These are phyloP conservation scores for Vanessa tameamea DNA, from an alignment of 1,140 invertebrate genomes.

Conservation along the genomic window DNA sequence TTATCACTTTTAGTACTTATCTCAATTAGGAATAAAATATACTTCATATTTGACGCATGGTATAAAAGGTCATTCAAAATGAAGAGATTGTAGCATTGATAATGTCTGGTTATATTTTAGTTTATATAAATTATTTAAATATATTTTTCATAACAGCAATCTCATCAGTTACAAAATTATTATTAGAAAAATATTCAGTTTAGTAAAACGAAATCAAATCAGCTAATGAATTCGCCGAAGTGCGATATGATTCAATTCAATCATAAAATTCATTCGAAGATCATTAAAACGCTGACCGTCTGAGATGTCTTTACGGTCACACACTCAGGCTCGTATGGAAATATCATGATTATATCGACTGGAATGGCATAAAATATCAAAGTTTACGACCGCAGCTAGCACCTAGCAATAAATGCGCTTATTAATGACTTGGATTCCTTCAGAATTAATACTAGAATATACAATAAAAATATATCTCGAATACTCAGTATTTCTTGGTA, in stretches of 20 bases:
- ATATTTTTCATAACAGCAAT: too few species aligned
- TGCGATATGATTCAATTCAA: neutral
- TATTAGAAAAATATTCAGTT: too few species aligned
- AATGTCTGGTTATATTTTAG: too few species aligned
- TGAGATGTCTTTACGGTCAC: conserved; percentile 32
- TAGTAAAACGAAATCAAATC: neutral
- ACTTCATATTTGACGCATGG: too few species aligned
- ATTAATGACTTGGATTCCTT: conserved; percentile 45
- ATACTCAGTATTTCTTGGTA: conserved; percentile 2
- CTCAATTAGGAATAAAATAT: too few species aligned
- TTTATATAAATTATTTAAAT: too few species aligned
- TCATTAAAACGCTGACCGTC: conserved; percentile 10
- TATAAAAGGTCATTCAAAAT: too few species aligned
- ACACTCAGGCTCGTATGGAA: conserved; percentile 36
- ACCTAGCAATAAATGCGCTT: conserved; percentile 52
- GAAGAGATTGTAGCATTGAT: too few species aligned
- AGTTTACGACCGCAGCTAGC: conserved; percentile 45
- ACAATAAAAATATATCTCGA: conserved; percentile 22
- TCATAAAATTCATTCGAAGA: conserved; percentile 10
- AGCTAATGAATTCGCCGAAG: neutral
- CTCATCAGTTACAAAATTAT: too few species aligned
- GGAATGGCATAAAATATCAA: conserved; percentile 46
- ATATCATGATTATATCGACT: conserved; percentile 53
- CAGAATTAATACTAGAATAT: conserved; percentile 29
- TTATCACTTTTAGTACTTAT: too few species aligned